Conservation (phyloP, 1,140 invertebrate species). For the Telenomus remus region DNA sequence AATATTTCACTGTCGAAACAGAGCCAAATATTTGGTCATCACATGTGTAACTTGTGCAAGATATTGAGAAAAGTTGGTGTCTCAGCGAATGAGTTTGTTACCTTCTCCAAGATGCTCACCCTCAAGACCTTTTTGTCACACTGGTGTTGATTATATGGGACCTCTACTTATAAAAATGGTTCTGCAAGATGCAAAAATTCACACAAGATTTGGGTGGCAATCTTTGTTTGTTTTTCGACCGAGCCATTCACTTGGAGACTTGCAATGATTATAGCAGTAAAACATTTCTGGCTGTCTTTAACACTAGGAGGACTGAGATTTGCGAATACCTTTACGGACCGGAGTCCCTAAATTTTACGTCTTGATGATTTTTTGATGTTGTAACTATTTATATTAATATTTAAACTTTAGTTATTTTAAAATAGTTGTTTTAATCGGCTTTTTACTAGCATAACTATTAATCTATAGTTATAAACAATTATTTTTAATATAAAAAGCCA, state of each 20-base stretch:
- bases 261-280: not conserved
- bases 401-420: too few relatives aligned
- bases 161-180: not conserved
- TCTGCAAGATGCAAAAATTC: not conserved
- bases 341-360: too few relatives aligned
- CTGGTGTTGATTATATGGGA: conserved; percentile 9
- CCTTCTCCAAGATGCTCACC: conserved; percentile 6
- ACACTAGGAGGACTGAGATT: too few relatives aligned
- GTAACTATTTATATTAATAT: too few relatives aligned
- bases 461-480: too few relatives aligned
- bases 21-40: not conserved
- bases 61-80: not conserved
- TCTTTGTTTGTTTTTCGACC: not conserved
- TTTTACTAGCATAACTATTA: too few relatives aligned
- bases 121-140: conserved; percentile 27
- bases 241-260: not conserved
- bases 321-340: too few relatives aligned
- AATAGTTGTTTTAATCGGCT: too few relatives aligned
- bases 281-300: too few relatives aligned
- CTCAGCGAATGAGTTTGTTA: conserved; percentile 4
- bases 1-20: not conserved
- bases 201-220: not conserved
- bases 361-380: too few relatives aligned
- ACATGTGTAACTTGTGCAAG: conserved; percentile 3
- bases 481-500: too few relatives aligned